These are phyloP conservation scores for Hyppa rectilinea DNA, from an alignment of 2,888 invertebrate genomes.

Conservation along the genomic window DNA sequence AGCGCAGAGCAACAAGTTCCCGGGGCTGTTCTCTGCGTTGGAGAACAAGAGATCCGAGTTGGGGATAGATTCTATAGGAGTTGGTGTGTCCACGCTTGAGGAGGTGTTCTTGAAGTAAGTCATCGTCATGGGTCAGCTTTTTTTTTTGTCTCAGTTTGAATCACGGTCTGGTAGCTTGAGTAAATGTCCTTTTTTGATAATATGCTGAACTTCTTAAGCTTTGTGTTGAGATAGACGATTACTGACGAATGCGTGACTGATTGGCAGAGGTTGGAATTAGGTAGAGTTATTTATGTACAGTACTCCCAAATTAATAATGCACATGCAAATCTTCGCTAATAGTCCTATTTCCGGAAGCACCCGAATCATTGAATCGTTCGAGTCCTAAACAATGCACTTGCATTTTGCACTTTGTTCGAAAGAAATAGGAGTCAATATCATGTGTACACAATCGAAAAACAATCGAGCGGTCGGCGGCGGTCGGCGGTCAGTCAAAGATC, in stretches of 20 bases:
- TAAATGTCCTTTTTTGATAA: not conserved
- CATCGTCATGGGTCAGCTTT: not conserved
- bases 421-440: too few relatives aligned
- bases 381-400: too few relatives aligned
- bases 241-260: not conserved
- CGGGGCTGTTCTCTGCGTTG: slow-evolving; percentile 91
- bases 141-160: not conserved
- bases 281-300: too few relatives aligned
- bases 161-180: not conserved
- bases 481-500: too few relatives aligned
- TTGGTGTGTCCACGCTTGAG: slow-evolving; percentile 97
- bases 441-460: too few relatives aligned
- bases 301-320: too few relatives aligned
- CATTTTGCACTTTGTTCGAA: too few relatives aligned
- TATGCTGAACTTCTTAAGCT: not conserved
- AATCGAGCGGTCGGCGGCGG: too few relatives aligned
- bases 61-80: slow-evolving; percentile 94
- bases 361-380: too few relatives aligned
- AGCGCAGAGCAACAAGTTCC: slow-evolving; percentile 89
- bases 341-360: too few relatives aligned
- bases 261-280: too few relatives aligned
- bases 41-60: slow-evolving; percentile 91
- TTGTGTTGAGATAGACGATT: not conserved
- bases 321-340: too few relatives aligned
- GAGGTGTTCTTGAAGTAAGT: slow-evolving; percentile 97